Evolutionary conservation across 1,140 invertebrate species (phyloP), one percentile per base, ranked within the genome.

Genomic region (Tyrophagus putrescentiae): DNA sequence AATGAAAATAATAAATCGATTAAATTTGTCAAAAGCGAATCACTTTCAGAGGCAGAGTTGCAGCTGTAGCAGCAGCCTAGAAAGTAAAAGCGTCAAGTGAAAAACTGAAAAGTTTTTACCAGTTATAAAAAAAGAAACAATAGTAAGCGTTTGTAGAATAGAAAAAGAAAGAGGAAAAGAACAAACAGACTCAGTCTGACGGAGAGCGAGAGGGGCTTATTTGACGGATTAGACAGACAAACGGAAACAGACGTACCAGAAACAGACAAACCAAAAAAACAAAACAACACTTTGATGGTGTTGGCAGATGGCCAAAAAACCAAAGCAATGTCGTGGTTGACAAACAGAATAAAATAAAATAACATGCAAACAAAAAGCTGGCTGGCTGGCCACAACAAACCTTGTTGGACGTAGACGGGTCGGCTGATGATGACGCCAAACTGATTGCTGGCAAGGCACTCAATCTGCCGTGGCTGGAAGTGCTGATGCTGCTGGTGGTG

Each of bases 361-460:
- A 39, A 39, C 21, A n/a, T n/a, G n/a, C n/a, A n/a, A n/a, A n/a
- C n/a, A n/a, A n/a, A n/a, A n/a, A n/a, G n/a, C n/a, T n/a, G n/a
- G n/a, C n/a, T n/a, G n/a, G n/a, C n/a, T n/a, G n/a, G n/a, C n/a
- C n/a, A n/a, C n/a, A n/a, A n/a, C n/a, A n/a, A n/a, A 3, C 21
- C 25, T 50, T 50, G 45, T 50, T 13, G 25, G 13, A 54, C 28
- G 52, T 21, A 27, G 2, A 54, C 25, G 18, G 52, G 52, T 33
- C 27, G 13, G 11, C 13, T 27, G 28, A 54, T 31, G 28, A 54
- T 54, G 32, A 34, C 32, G 27, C 52, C 52, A 54, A 54, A 54
- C n/a, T 27, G 52, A 54, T 54, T 54, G 13, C n/a, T 32, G 52
- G 52, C 52, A 54, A 54, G 52, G 52, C 52, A 54, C 52, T 54